Conservation (phyloP, 2,113 vertebrate genomes). For the Phyllostomus discolor region DNA sequence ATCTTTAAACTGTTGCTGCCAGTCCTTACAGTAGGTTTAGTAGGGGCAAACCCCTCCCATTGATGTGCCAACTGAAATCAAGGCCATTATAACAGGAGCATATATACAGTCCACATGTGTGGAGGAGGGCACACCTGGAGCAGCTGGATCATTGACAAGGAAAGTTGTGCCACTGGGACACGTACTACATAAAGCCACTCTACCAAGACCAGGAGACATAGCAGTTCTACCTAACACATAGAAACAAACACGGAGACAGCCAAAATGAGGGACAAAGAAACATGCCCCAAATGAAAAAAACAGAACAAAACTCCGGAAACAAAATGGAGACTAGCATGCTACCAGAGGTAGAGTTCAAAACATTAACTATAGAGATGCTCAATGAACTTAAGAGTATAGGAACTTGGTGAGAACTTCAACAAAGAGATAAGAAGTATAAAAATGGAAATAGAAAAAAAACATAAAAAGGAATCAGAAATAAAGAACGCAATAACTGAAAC, state of each 20-base stretch:
- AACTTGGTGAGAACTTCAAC: not conserved
- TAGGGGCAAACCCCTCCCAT: not conserved
- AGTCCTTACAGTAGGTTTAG: not conserved
- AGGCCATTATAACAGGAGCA: not conserved
- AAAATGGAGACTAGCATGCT: not conserved
- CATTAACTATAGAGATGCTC: not conserved
- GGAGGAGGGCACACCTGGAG: no score
- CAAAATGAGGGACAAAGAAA: not conserved
- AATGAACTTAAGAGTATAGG: not conserved
- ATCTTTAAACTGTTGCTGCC: not conserved
- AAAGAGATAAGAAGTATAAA: not conserved
- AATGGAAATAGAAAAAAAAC: not conserved
- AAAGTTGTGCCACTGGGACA: not conserved
- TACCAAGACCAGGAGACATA: not conserved
- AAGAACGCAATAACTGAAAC: not conserved
- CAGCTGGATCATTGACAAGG: no score
- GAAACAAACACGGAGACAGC: not conserved
- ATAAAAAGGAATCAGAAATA: not conserved
- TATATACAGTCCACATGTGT: not conserved
- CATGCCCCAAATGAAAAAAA: not conserved
- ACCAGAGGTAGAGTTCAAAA: not conserved
- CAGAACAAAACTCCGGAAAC: not conserved
- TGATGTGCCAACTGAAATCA: not conserved
- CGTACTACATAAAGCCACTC: not conserved
- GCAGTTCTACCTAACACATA: not conserved